Percentiles rank a stretch among this genome's conserved stretches.
These are phyloP conservation scores for Dynastes hyllus DNA, from an alignment of 2,888 invertebrate species.

Conservation along the genomic window DNA sequence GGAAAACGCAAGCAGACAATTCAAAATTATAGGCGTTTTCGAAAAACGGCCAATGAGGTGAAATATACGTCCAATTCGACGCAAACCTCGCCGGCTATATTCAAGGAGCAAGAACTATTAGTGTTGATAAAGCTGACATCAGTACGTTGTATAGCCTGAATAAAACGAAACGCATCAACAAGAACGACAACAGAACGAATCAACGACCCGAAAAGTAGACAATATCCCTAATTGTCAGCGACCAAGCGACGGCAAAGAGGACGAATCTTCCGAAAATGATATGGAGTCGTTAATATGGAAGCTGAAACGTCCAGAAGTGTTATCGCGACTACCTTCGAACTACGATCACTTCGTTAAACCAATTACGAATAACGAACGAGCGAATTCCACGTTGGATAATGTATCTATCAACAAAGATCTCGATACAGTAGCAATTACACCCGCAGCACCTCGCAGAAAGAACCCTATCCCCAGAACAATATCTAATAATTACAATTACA, in stretches of 20 bases:
- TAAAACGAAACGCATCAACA: no score
- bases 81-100: conserved; percentile 20
- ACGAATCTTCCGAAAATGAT: not conserved
- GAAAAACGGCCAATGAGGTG: not conserved
- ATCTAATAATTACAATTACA: not conserved
- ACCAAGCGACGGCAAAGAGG: not conserved
- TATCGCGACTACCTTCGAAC: conserved; percentile 33
- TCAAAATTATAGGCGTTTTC: not conserved
- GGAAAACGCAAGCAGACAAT: not conserved
- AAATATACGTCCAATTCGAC: conserved; percentile 25
- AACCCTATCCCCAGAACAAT: not conserved
- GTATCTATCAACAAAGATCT: conserved; percentile 2
- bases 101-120: not conserved
- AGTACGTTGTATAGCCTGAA: not conserved
- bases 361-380: conserved; percentile 54
- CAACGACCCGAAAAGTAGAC: not conserved
- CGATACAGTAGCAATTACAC: not conserved
- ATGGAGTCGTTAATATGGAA: conserved; percentile 1
- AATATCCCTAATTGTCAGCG: not conserved
- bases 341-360: conserved; percentile 52
- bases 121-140: conserved; percentile 24
- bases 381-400: conserved; percentile 54
- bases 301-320: not conserved
- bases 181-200: no score
- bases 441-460: not conserved